These are phyloP conservation scores for Eretmocerus hayati DNA, from an alignment of 2,888 invertebrate species.

Conservation along the genomic window DNA sequence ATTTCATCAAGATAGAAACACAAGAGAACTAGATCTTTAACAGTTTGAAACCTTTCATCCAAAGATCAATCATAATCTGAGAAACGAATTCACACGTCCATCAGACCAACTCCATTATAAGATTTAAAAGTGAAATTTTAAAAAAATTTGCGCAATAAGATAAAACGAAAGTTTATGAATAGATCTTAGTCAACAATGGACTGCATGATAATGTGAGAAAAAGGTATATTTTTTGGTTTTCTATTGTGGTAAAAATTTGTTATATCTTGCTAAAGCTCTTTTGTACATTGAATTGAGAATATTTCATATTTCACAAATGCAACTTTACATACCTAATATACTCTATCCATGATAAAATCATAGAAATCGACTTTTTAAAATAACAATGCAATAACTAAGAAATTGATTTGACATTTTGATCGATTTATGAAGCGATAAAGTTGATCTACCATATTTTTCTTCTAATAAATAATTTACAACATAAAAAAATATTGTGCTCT, in stretches of 20 bases:
- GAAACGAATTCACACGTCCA: constrained; percentile 19
- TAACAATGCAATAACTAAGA: no score
- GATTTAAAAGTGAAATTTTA: constrained; percentile 14
- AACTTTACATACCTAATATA: no score
- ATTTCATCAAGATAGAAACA: constrained; percentile 12
- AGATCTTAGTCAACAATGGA: constrained; percentile 20
- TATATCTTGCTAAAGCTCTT: constrained; percentile 19
- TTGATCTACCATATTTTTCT: no score
- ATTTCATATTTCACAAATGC: no score
- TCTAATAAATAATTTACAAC: no score
- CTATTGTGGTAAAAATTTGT: constrained; percentile 17
- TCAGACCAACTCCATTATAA: constrained; percentile 12
- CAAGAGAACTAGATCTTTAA: constrained; percentile 12
- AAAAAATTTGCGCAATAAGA: constrained; percentile 10
- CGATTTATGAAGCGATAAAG: no score
- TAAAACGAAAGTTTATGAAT: constrained; percentile 4
- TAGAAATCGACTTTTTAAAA: no score
- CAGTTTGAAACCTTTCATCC: constrained; percentile 17
- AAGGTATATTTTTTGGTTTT: constrained; percentile 23
- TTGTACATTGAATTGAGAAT: constrained; percentile 21
- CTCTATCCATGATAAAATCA: no score
- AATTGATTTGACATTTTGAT: no score
- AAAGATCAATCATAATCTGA: constrained; percentile 24
- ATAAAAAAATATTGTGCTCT: no score
- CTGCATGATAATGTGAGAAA: constrained; percentile 1